A percentile compares a stretch with the other conserved stretches of the same genome.
These are phyloP conservation scores for Apis laboriosa DNA, from an alignment of 1,140 invertebrate genomes.

Conservation along the genomic window DNA sequence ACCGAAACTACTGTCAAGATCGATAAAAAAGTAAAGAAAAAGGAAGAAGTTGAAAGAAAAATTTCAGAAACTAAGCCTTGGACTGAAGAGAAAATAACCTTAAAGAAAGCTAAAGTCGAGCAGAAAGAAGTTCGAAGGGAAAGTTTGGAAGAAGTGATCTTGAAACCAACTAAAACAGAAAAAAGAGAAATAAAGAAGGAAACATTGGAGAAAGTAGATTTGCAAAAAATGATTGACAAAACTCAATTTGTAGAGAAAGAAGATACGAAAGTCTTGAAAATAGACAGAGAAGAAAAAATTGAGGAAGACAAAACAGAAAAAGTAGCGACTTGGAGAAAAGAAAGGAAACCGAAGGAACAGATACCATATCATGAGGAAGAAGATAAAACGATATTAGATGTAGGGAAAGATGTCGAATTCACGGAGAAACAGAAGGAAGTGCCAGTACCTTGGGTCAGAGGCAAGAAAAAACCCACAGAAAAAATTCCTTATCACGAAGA, in stretches of 20 bases:
- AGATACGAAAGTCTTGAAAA: slow-evolving; percentile 42
- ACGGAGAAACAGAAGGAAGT: slow-evolving; percentile 54
- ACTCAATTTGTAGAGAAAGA: slow-evolving; percentile 40
- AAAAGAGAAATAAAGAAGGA: slow-evolving; percentile 65
- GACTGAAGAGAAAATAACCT: slow-evolving; percentile 72
- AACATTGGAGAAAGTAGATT: slow-evolving; percentile 50
- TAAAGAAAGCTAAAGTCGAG: slow-evolving; percentile 68
- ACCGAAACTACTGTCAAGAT: slow-evolving; percentile 1
- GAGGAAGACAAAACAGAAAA: slow-evolving; percentile 58
- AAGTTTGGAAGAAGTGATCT: slow-evolving; percentile 65
- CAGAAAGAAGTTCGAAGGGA: slow-evolving; percentile 66
- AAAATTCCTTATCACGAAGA: slow-evolving; percentile 58
- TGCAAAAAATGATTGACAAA: slow-evolving; percentile 55
- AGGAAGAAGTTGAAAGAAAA: slow-evolving; percentile 30
- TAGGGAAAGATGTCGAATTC: slow-evolving; percentile 34
- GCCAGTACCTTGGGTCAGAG: slow-evolving; percentile 65
- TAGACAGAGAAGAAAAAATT: slow-evolving; percentile 44
- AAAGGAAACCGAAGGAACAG: slow-evolving; percentile 52
- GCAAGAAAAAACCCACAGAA: slow-evolving; percentile 70
- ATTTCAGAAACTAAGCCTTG: slow-evolving; percentile 63
- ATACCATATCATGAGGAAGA: slow-evolving; percentile 58
- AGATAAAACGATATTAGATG: slow-evolving; percentile 52
- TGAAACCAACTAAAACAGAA: slow-evolving; percentile 80
- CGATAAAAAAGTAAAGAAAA: slow-evolving; percentile 27
- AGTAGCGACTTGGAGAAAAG: slow-evolving; percentile 73